These are phyloP conservation scores for Euborellia annulipes DNA, from an alignment of 1,140 invertebrate genomes.

Conservation along the genomic window DNA sequence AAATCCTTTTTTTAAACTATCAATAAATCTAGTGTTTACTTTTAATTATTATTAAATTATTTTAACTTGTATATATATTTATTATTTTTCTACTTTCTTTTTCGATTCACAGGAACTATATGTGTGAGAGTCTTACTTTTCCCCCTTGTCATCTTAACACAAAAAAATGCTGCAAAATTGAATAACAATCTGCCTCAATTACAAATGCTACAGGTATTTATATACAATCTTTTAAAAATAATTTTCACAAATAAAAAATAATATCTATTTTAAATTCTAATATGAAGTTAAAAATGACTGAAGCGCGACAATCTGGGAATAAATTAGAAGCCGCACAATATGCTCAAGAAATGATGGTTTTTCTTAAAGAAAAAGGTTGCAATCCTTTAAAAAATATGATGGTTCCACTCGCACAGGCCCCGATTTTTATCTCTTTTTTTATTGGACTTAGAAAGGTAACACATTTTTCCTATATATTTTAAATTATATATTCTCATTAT, in stretches of 20 bases:
- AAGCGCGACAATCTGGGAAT: constrained; percentile 66
- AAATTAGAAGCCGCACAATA: constrained; percentile 54
- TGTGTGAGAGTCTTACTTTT: constrained; percentile 56
- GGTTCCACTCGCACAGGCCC: constrained; percentile 67
- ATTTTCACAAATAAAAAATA: no score
- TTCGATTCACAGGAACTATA: constrained; percentile 46
- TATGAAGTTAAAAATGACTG: constrained; percentile 27
- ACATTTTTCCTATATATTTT: constrained; percentile 3
- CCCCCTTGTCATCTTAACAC: constrained; percentile 63
- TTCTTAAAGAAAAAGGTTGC: constrained; percentile 65
- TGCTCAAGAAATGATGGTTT: constrained; percentile 54
- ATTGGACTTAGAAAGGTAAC: constrained; percentile 43
- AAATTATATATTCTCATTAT: no score
- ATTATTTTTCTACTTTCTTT: background rate
- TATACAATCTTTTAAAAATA: constrained; percentile 22
- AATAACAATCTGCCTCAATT: constrained; percentile 67
- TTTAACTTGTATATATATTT: background rate
- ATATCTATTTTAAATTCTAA: no score
- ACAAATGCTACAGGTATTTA: constrained; percentile 58
- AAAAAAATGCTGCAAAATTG: constrained; percentile 61
- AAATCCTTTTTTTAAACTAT: no score
- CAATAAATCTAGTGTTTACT: no score
- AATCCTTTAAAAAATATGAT: constrained; percentile 67
- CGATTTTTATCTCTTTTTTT: constrained; percentile 85
- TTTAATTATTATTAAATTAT: no score